phyloP scores from a whole-genome alignment of 2,797 vertebrate genomes.

The Thamnophis elegans region DNA sequence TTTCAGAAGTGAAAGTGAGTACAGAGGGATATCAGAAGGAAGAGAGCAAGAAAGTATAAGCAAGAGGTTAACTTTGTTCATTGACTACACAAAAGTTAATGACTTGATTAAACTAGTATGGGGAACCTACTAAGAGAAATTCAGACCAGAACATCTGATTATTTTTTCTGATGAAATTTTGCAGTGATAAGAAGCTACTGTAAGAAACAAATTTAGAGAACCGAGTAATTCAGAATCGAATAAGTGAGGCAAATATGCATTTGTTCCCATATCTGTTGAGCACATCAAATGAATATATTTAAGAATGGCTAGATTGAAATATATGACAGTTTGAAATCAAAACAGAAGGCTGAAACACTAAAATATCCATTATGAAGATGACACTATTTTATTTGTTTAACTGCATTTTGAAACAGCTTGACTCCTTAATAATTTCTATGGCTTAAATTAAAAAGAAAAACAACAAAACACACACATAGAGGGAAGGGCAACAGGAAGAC shows the following conservation, averaged over 20 bases:
- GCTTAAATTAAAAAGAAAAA: too few relatives aligned
- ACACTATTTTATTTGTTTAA: not conserved
- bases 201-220: not conserved
- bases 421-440: not conserved
- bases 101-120: not conserved
- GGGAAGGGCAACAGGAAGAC: too few relatives aligned
- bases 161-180: not conserved
- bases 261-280: not conserved
- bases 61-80: not conserved
- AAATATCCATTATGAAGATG: not conserved
- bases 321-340: not conserved
- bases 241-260: not conserved
- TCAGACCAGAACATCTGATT: not conserved
- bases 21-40: not conserved
- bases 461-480: too few relatives aligned
- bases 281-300: not conserved
- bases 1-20: not conserved
- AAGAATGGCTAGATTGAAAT: not conserved
- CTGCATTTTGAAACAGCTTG: not conserved
- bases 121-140: not conserved
- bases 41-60: not conserved
- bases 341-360: not conserved
- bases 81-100: not conserved
- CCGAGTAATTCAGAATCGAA: not conserved
- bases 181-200: not conserved